Evolutionary conservation across 2,888 invertebrate genomes (phyloP), one percentile per base, ranked within the genome.

Genomic region (Druceiella hillmani): DNA sequence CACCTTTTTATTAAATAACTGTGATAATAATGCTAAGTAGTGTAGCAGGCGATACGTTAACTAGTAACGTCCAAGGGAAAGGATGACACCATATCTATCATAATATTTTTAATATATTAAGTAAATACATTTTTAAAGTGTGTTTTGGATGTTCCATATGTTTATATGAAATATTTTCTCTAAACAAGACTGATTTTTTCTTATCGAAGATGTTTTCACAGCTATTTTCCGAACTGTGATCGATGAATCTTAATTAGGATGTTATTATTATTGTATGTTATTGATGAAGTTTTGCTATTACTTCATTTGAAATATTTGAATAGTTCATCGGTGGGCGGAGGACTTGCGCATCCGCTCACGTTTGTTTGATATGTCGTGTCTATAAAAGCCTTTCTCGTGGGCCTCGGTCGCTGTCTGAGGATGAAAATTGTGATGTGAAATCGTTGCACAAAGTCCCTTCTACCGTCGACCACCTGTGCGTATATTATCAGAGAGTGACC

Each of bases 21-120:
- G 72, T 72, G 72, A 72, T 72, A 71, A 69, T 71, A 71, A 70
- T 69, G 70, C 71, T 72, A 72, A 71, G 71, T 72, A 72, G 72
- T 68, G 59, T 71, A 71, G 70, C 69, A 68, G 70, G 70, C 66
- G 65, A 68, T 67, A 68, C 67, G 66, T 68, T 67, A 66, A 65
- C 66, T 69, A 69, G 67, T 66, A 66, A 66, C 67, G 71, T 71
- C 71, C 72, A 66, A 57, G 65, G 63, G 70, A 71, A 71, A 69
- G 71, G 69, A 71, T 70, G 72, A 67, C 72, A 72, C 64, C 72
- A 73, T 73, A 73, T 73, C 72, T 72, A 69, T 70, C 71, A 70
- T 33, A 12, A 16, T 70, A 68, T 59, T 71, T 69, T 70, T 68
- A 69, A 68, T 70, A 43, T 41, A 40, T 43, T 43, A 45, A 43